Base-by-base conservation (phyloP, 2,797 vertebrate species). In the Rallus crepitans region DNA sequence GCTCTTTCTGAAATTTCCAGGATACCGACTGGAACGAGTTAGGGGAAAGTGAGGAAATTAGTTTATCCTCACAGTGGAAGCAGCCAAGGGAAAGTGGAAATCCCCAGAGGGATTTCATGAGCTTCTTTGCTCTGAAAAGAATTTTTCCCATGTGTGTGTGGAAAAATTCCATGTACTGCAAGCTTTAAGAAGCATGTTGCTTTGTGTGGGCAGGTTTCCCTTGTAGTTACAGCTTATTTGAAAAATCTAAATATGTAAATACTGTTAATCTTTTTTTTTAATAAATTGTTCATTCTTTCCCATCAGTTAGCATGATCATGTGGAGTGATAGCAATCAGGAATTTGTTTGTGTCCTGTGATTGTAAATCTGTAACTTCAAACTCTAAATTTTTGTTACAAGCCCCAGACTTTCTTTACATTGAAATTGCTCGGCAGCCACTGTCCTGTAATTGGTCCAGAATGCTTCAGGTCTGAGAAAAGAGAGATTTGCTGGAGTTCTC, bases 281-380 rank as follows among this genome's bases (percentile, higher is more conserved):
- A 23, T 17, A 11, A 48, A 14, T 52, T 69, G 19, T 94, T 95
- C 56, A 88, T 40, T 94, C 75, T 93, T 94, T 89, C 35, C 20
- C 31, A 40, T 71, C 60, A 70, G 70, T 94, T 97, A 97, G 57
- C 75, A 57, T 84, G 73, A 48, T 88, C 88, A 92, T 4, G 1
- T 21, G 59, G 14, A 33, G 35, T 70, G 64, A 25, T 79, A 55
- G 28, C 89, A 93, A 21, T 88, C 52, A 86, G 78, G 85, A 72
- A 21, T 79, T 81, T 82, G 33, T 91, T 80, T 78, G 14, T 79
- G 45, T 90, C 61, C 69, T 92, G 56, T 94, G 63, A 52, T 76
- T 18, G 20, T 94, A 95, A 96, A 78, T 72, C 68, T 90, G 50
- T 72, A 83, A 37, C 71, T 95, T 88, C 28, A 87, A 91, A 53